Conservation (phyloP, 2,888 invertebrate genomes). For the Syrista parreyssii region DNA sequence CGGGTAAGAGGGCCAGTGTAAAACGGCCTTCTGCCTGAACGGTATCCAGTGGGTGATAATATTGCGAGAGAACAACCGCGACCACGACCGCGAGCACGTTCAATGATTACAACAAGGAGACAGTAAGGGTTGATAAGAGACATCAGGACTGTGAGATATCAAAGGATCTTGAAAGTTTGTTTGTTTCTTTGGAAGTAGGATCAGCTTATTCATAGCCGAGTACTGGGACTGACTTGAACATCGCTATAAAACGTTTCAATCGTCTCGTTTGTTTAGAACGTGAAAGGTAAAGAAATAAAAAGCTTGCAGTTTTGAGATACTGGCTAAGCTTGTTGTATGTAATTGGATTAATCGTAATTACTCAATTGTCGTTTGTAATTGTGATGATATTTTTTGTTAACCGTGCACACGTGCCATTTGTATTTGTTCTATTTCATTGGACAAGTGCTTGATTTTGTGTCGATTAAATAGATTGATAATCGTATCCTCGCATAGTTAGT, state of each 20-base stretch:
- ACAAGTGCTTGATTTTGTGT: constrained; percentile 25
- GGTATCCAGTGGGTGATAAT: constrained; percentile 5
- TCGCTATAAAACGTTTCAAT: not conserved
- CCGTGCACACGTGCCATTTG: constrained; percentile 27
- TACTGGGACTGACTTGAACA: not conserved
- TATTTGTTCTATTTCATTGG: constrained; percentile 29
- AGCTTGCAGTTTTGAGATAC: not conserved
- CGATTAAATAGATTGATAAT: not conserved
- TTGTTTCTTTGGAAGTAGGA: not conserved
- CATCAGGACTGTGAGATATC: not conserved
- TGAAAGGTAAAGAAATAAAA: not conserved
- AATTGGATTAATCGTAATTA: not conserved
- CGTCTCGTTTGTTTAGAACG: not conserved
- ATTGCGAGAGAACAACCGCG: not conserved
- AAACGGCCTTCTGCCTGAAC: constrained; percentile 59
- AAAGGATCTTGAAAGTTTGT: not conserved
- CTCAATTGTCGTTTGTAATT: not conserved
- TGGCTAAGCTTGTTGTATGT: not conserved
- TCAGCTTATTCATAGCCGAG: not conserved
- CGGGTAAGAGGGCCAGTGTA: constrained; percentile 58
- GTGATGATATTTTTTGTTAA: not conserved
- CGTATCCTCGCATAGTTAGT: not conserved
- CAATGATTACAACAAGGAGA: not conserved
- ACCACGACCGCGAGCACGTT: not conserved
- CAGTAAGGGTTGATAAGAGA: not conserved